These are phyloP conservation scores for Thelaira solivaga DNA, from an alignment of 2,888 invertebrate genomes.

Conservation along the genomic window DNA sequence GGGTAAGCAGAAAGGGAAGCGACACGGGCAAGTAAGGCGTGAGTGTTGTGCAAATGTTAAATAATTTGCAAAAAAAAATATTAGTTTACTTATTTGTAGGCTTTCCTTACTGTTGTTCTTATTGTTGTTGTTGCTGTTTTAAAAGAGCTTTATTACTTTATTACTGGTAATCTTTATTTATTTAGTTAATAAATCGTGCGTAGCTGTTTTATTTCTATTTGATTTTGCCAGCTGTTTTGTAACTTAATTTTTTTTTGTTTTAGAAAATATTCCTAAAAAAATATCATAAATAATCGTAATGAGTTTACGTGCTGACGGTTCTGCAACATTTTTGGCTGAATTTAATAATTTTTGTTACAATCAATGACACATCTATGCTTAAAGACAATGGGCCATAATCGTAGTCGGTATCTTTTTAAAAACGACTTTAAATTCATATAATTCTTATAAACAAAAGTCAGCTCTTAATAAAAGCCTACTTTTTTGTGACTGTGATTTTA, in stretches of 20 bases:
- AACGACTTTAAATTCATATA: too few relatives aligned
- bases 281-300: conserved; percentile 65
- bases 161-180: conserved; percentile 56
- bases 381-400: too few relatives aligned
- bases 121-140: not conserved
- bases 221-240: conserved; percentile 48
- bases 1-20: too few relatives aligned
- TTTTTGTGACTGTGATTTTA: too few relatives aligned
- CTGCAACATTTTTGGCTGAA: too few relatives aligned
- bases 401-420: too few relatives aligned
- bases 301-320: conserved; percentile 65
- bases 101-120: not conserved
- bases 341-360: too few relatives aligned
- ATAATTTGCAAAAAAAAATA: conserved; percentile 4
- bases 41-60: not conserved
- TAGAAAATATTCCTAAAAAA: too few relatives aligned
- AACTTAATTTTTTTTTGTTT: not conserved
- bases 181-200: conserved; percentile 62
- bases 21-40: too few relatives aligned
- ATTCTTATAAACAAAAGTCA: too few relatives aligned
- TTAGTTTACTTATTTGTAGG: conserved; percentile 4
- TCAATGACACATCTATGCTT: too few relatives aligned
- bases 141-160: conserved; percentile 31
- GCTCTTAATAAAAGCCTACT: too few relatives aligned
- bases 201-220: conserved; percentile 46